Evolutionary conservation across 2,888 invertebrate species (phyloP), one percentile per base, ranked within the genome.

Genomic region (Junonia oenone): DNA sequence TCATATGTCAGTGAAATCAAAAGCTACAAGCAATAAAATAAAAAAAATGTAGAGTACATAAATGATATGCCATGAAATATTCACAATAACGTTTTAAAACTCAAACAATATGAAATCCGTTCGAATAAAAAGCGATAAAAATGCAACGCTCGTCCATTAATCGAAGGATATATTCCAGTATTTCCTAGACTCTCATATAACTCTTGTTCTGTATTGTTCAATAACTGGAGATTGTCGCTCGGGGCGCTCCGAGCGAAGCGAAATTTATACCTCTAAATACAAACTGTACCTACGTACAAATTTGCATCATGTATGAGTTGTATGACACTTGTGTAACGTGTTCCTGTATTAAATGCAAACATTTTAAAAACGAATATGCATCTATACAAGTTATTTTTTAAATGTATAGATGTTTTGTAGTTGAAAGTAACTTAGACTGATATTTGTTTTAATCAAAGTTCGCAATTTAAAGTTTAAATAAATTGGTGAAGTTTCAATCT

Each of bases 191-290:
- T 56, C 51, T 33, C 45, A 45, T 52, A 49, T 50, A 45, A 46
- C 52, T 49, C 52, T 49, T 56, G 56, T 59, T 33, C 55, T 49
- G 51, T 55, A 55, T 60, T 55, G 60, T 60, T 57, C 60, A 50
- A 60, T 57, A 60, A 48, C 49, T 46, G 46, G 33, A 35, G 51
- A 43, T 43, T 43, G 22, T 40, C 48, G 59, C 59, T 52, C 46
- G 49, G 33, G 54, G 56, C 56, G 35, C 45, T 31, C 19, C 17
- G 31, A 26, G 22, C 27, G 48, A 48, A 38, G 40, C 45, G 33
- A 9, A 45, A 51, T 51, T 51, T 56, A 56, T 56, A 54, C 11
- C 31, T 47, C 48, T 54, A 54, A 54, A 54, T 35, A 49, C 48
- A 13, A 13, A 33, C 43, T 2, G 14, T 14, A 19, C 35, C 51